phyloP scores from a whole-genome alignment of 2,113 vertebrate genomes.

The Oryzias melastigma region DNA sequence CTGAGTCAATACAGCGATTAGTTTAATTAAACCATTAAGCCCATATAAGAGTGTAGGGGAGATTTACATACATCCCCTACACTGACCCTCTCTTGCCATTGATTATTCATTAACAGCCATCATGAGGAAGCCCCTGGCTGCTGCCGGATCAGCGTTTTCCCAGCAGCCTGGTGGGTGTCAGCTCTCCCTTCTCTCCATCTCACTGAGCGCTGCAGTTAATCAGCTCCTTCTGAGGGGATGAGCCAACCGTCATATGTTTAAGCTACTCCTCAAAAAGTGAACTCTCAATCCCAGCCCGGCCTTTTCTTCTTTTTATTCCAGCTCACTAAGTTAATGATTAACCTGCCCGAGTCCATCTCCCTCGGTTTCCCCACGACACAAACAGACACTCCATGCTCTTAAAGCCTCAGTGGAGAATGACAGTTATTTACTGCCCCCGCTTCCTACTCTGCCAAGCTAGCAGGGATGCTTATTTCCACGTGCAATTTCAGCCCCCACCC shows the following conservation, averaged over 20 bases:
- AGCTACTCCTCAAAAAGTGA: slow-evolving; percentile 28
- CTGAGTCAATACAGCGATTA: slow-evolving; percentile 65
- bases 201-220: slow-evolving; percentile 34
- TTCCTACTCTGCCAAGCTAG: slow-evolving; percentile 64
- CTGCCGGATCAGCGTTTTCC: slow-evolving; percentile 58
- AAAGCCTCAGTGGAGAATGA: slow-evolving; percentile 57
- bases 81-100: slow-evolving; percentile 50
- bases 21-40: slow-evolving; percentile 74
- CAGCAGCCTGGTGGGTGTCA: slow-evolving; percentile 46
- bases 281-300: neutral
- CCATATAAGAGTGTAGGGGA: slow-evolving; percentile 43
- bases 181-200: slow-evolving; percentile 26
- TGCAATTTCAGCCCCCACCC: slow-evolving; percentile 51
- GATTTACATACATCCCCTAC: slow-evolving; percentile 55
- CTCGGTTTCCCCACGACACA: slow-evolving; percentile 20
- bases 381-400: slow-evolving; percentile 17
- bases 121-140: slow-evolving; percentile 27
- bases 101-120: slow-evolving; percentile 72
- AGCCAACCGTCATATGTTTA: slow-evolving; percentile 37
- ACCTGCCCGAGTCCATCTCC: slow-evolving; percentile 50
- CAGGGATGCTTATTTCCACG: slow-evolving; percentile 74
- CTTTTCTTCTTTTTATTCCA: slow-evolving; percentile 27
- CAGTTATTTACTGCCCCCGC: slow-evolving; percentile 73
- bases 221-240: slow-evolving; percentile 40
- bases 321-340: slow-evolving; percentile 67